Base-by-base conservation (phyloP, 1,140 invertebrate genomes). In the Brachionus koreanus region DNA sequence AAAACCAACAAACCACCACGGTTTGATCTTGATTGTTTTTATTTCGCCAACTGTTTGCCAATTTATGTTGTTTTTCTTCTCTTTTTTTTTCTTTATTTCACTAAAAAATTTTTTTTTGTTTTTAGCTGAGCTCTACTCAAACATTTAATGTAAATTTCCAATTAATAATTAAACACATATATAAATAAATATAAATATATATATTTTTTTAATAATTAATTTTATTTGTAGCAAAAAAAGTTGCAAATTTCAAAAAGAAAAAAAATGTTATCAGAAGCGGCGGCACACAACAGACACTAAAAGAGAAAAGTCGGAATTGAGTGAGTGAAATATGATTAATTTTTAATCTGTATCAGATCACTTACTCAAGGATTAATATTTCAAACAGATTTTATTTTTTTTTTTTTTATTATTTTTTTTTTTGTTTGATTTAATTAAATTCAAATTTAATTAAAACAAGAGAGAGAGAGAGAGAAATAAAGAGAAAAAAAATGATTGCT, bases 361-460 rank as follows among this genome's bases (percentile, higher is more conserved):
- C 65, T 69, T 69, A 69, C 65, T 69, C 65, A 69, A 69, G 65
- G 65, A 69, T 69, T 69, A 69, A 69, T 37, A 69, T 69, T 69
- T 69, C 65, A 69, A 69, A 69, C 7, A 69, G 37, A 69, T 37
- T 16, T n/a, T 2, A 13, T 33, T 12, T 33, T n/a, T 2, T 33
- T 67, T 33, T 6, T 33, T 13, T 2, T 29, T 29, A 29, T 29
- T n/a, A n/a, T 65, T n/a, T 29, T 6, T 35, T 35, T 29, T 29
- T 29, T 29, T 29, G 29, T 69, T 39, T 69, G 65, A 69, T 69
- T 69, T 16, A 69, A 69, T 69, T 69, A 65, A 69, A 69, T 69
- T 69, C 65, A 69, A 69, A 69, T 69, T 69, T 69, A 69, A 69
- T 69, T 69, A 69, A 69, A 69, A 69, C 33, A 69, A 19, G 39